Evolutionary conservation across 1,140 invertebrate genomes (phyloP), one percentile per base, ranked within the genome.

Genomic region (Macrocentrus cingulum): DNA sequence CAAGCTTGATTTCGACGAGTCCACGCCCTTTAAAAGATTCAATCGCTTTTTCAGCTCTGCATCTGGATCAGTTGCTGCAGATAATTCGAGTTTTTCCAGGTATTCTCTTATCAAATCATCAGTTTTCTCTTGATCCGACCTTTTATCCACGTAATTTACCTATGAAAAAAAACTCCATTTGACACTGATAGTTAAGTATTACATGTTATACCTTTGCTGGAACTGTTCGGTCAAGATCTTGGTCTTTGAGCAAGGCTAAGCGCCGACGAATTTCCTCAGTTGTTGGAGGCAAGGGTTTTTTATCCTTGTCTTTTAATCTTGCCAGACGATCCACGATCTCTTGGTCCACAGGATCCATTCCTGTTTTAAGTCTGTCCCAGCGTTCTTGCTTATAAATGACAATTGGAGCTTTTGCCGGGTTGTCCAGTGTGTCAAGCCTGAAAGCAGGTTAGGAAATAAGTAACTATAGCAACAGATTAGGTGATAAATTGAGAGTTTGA

Each of bases 351-450:
- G 72, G 72, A 6, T 78, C 75, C 51, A 80, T 60, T 3, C 71
- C 76, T 19, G 19, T 61, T 59, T 72, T 75, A 9, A 80, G 66
- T 46, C 67, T 69, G 15, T 78, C 75, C 70, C 71, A 77, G 13
- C 63, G 68, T 11, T 48, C 42, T 45, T 66, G 68, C 39, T 70
- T 74, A 13, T 78, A 80, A 56, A 77, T 74, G 2, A 73, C 67
- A 49, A 79, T 79, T 22, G 77, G 76, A 42, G 75, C 73, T 56
- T 71, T 80, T 9, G 64, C 60, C 25, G 74, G 76, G 67, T 77
- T 80, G 59, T 77, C 75, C 29, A 78, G 62, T 1, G 63, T 70
- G 19, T 78, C 70, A 29, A 78, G 39, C 46, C 77, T 79, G 36
- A 20, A 63, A 11, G 37, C 23, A 48, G 46, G 48, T 46, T 9